Base-by-base conservation (phyloP, 2,888 invertebrate species). In the Nemapogon koenigi region DNA sequence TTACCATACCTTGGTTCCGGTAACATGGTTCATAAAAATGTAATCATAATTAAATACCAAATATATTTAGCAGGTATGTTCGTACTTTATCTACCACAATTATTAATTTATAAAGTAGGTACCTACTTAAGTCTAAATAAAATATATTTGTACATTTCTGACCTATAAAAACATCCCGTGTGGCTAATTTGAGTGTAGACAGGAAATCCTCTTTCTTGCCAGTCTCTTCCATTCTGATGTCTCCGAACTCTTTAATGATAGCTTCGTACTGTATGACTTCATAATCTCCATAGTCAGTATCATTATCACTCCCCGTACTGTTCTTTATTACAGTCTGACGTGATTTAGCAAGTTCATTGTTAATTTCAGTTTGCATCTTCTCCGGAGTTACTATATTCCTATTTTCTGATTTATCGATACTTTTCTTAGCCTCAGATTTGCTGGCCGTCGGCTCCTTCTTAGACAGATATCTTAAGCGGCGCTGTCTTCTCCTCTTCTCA, bases 141-240 rank as follows among this genome's bases (percentile, higher is more conserved):
- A 29, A 16, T 11, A 19, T 22, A 36, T 25, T 14, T 28, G 3
- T 28, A 4, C 4, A 28, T 7, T 28, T 28, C 19, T 69, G 69
- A 88, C 88, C 85, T 68, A 84, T 85, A 49, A 68, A 83, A 44
- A 59, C 68, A 35, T 70, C 66, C 39, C 78, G 73, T n/a, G 88
- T 84, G 4, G 85, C 85, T 41, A 89, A 62, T 35, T 79, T 83
- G 44, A 88, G 83, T 46, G 81, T 70, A 16, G 83, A 76, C 37
- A 89, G 68, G 56, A 88, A 88, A 11, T 82, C 66, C 11, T 82
- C 56, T 55, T 89, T 33, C 73, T 68, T 18, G 76, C 65, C 10
- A 39, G 68, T 61, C 45, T 81, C 78, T 13, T 81, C 41, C 70
- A 75, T 40, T 70, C 46, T 42, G 30, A 41, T 31, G 8, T 7